A percentile compares a stretch with the other conserved stretches of the same genome.
These are phyloP conservation scores for Philopotamus ludificatus DNA, from an alignment of 1,140 invertebrate genomes.

Conservation along the genomic window DNA sequence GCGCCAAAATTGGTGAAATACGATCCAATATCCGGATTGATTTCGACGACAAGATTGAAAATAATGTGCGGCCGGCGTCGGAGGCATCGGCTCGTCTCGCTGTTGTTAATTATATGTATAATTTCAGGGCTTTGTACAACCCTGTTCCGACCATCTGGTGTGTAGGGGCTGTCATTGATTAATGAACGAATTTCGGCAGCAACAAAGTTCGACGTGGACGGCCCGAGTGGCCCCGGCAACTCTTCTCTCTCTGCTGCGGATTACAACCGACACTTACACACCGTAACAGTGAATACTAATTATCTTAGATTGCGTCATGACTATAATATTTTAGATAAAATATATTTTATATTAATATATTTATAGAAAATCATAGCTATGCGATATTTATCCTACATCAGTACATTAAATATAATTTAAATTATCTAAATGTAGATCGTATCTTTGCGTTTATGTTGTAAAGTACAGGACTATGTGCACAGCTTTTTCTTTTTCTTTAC, in stretches of 20 bases:
- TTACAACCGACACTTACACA: background rate
- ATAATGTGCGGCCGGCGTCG: background rate
- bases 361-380: too few species aligned
- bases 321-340: too few species aligned
- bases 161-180: conserved; percentile 36
- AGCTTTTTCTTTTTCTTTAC: too few species aligned
- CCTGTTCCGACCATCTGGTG: conserved; percentile 1
- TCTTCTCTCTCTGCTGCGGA: background rate
- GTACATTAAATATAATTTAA: too few species aligned
- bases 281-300: background rate
- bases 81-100: background rate
- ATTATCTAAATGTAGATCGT: too few species aligned
- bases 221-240: background rate
- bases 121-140: conserved; percentile 11
- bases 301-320: background rate
- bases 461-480: too few species aligned
- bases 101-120: conserved; percentile 13
- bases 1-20: too few species aligned
- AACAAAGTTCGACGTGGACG: conserved; percentile 32
- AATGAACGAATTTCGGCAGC: conserved; percentile 34
- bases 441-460: too few species aligned
- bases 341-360: too few species aligned
- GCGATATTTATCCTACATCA: too few species aligned
- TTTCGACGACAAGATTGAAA: too few species aligned
- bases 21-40: too few species aligned